Base-by-base conservation (phyloP, 2,888 invertebrate species). In the Limnephilus rhombicus region DNA sequence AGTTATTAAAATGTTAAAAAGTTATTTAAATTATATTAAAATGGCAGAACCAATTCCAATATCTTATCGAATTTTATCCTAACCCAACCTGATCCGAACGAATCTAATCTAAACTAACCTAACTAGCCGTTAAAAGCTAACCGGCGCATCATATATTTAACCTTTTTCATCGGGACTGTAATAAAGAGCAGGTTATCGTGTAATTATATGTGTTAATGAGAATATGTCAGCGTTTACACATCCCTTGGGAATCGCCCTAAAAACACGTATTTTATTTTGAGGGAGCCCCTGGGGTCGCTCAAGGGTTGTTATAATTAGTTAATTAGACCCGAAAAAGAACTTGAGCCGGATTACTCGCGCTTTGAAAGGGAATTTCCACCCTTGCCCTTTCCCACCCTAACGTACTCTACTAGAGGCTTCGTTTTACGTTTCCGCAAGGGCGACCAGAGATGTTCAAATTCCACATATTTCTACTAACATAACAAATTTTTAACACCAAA, bases 121-220 rank as follows among this genome's bases (percentile, higher is more conserved):
- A 15, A 49, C 49, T 24, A 18, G 24, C 53, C 7, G 9, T 68
- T 9, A 68, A 68, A 68, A 68, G 18, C n/a, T 9, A n/a, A 68
- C 68, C 18, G 2, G 7, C 68, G 7, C 68, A 68, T n/a, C n/a
- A 68, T n/a, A 24, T 68, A n/a, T 68, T 68, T 68, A 68, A 68
- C 68, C 24, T 68, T 68, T 68, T 68, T 68, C 68, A 68, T 68
- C 24, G 24, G 24, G 24, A 68, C 68, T 68, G 68, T 68, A 68
- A 68, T 68, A 68, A 68, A 68, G 68, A 68, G 9, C 68, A 68
- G 68, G 68, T 68, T 68, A 68, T 68, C 68, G 68, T n/a, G 11
- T 68, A 68, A 68, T 68, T n/a, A 68, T 68, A 68, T 68, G 68
- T 68, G 68, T 68, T 68, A 68, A 68, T 68, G 68, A 68, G 68